These are phyloP conservation scores for Nerophis ophidion DNA, from an alignment of 2,113 vertebrate genomes.

Conservation along the genomic window DNA sequence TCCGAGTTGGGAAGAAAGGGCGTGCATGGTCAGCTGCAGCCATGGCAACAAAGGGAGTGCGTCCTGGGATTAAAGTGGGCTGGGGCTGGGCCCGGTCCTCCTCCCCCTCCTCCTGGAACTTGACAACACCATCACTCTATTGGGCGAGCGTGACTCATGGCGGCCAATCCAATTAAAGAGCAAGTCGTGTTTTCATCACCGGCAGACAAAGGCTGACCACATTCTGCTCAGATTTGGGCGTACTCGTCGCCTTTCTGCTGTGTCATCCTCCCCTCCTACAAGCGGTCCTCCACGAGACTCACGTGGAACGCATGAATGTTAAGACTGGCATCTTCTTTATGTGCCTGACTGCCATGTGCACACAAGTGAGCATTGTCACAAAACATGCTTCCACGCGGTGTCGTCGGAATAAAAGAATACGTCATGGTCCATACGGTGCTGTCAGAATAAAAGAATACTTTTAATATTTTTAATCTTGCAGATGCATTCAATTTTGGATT, in stretches of 20 bases:
- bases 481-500: no score
- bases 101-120: not conserved
- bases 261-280: slow-evolving; percentile 46
- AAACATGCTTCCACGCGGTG: no score
- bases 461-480: no score
- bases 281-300: not conserved
- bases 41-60: slow-evolving; percentile 70
- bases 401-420: no score
- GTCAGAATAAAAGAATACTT: no score
- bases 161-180: slow-evolving; percentile 16
- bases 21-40: slow-evolving; percentile 61
- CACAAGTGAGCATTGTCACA: no score
- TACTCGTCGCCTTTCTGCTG: slow-evolving; percentile 39
- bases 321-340: slow-evolving; percentile 7
- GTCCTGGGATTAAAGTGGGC: slow-evolving; percentile 58
- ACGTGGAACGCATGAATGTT: not conserved
- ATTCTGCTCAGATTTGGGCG: no score
- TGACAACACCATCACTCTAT: slow-evolving; percentile 4
- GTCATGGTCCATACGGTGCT: no score
- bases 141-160: slow-evolving; percentile 52
- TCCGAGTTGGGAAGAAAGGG: not conserved
- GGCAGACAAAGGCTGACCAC: no score
- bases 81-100: not conserved
- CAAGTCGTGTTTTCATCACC: not conserved
- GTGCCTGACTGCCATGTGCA: not conserved